Evolutionary conservation across 2,797 vertebrate genomes (phyloP), one percentile per base, ranked within the genome.

Genomic region (Cygnus olor): DNA sequence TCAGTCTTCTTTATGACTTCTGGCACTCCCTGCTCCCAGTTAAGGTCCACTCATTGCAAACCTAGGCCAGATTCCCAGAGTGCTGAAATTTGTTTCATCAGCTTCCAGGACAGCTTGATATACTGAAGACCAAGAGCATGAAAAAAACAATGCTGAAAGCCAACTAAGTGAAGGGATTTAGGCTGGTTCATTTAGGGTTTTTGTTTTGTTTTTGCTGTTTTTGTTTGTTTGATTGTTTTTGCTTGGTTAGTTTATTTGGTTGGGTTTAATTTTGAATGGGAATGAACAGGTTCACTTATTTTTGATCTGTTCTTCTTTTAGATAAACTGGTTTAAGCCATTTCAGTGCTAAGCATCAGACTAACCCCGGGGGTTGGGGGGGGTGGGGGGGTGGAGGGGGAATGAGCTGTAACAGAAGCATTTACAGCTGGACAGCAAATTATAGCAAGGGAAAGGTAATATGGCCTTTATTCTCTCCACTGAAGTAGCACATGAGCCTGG

Each of bases 11-110:
- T 89, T 85, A 85, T 5, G 36, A 94, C 47, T 95, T 82, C 68
- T 96, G 90, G 80, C 63, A 83, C 36, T 86, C 45, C 8, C 49
- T 65, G n/a, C 11, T 63, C 63, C 68, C 80, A 34, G 60, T 80
- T 84, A 78, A 87, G 45, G 84, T 90, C 83, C 72, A 89, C 18
- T 20, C 4, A 0, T 42, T 90, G 65, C 79, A 92, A 93, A 78
- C 36, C 61, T 1, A 78, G 65, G 65, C 76, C 64, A 82, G 53
- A 85, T 90, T 96, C 86, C 61, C 71, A 89, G 81, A 80, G 61
- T 61, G 80, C 21, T 93, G 68, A 92, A 79, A 90, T 91, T 79
- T 80, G 45, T 93, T 87, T 94, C 71, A 85, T 94, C 30, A 2
- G 21, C 38, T 96, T 94, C 90, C 84, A 87, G 54, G 34, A 45